These are phyloP conservation scores for Toxotes chatareus DNA, from an alignment of 2,113 vertebrate species.

Conservation along the genomic window DNA sequence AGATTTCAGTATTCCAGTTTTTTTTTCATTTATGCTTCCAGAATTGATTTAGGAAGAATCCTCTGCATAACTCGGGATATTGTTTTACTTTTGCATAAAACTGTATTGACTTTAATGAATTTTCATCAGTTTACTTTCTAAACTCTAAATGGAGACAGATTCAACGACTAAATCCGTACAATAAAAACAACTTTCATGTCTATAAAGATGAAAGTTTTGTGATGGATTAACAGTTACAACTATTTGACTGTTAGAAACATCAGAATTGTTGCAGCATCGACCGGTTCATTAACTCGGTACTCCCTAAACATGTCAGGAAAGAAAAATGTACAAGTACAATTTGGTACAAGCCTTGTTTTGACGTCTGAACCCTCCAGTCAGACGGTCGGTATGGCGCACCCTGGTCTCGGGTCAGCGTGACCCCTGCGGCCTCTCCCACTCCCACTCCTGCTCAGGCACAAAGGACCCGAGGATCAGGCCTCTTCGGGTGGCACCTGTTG, in stretches of 20 bases:
- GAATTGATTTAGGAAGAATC: neutral
- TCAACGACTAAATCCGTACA: neutral
- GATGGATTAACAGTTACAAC: neutral
- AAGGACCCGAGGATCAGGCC: constrained; percentile 68
- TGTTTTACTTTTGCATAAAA: neutral
- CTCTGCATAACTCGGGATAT: neutral
- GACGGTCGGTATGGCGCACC: constrained; percentile 60
- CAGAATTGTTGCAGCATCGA: constrained; percentile 8
- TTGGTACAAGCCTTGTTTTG: constrained; percentile 57
- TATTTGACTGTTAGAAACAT: constrained; percentile 7
- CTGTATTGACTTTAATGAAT: neutral
- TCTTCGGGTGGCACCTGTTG: constrained; percentile 83
- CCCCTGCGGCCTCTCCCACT: constrained; percentile 83
- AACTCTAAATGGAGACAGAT: neutral
- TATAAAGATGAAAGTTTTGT: constrained; percentile 5
- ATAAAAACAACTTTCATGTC: neutral
- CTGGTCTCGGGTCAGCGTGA: constrained; percentile 74
- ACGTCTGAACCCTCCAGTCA: constrained; percentile 62
- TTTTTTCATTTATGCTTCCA: neutral
- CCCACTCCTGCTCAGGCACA: constrained; percentile 81
- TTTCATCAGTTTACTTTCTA: neutral
- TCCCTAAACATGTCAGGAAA: constrained; percentile 56
- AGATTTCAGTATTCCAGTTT: neutral
- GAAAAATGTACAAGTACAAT: constrained; percentile 62
- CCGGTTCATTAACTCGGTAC: constrained; percentile 38